Conservation (phyloP, 2,113 vertebrate species). For the Noturus placidus region DNA sequence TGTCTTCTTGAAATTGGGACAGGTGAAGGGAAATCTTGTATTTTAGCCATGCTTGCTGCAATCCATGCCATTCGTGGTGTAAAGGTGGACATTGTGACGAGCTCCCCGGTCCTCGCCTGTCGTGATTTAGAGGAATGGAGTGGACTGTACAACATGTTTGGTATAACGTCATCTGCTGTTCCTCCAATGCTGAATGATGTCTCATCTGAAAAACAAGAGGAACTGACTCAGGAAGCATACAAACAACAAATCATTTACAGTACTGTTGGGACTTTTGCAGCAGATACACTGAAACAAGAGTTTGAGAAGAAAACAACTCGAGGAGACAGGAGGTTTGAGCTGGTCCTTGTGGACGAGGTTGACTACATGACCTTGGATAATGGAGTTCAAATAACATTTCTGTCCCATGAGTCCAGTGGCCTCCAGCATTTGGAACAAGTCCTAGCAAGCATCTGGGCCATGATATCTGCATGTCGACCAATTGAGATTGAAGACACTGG, state of each 20-base stretch:
- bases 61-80: constrained; percentile 50
- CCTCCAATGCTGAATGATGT: constrained; percentile 32
- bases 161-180: constrained; percentile 43
- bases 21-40: constrained; percentile 56
- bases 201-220: constrained; percentile 16
- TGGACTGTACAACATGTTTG: constrained; percentile 49
- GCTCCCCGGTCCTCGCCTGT: constrained; percentile 45
- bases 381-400: constrained; percentile 57
- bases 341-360: constrained; percentile 59
- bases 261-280: constrained; percentile 49
- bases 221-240: constrained; percentile 38
- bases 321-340: constrained; percentile 41
- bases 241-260: constrained; percentile 48
- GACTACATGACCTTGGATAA: constrained; percentile 60
- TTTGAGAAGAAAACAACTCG: constrained; percentile 46
- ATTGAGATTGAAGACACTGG: constrained; percentile 44
- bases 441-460: constrained; percentile 51
- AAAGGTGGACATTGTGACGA: constrained; percentile 52
- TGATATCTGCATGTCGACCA: constrained; percentile 38
- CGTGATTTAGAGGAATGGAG: constrained; percentile 54
- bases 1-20: constrained; percentile 54
- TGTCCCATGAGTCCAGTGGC: constrained; percentile 52
- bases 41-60: constrained; percentile 51
- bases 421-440: constrained; percentile 54
- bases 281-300: constrained; percentile 53